Evolutionary conservation across 2,797 vertebrate genomes (phyloP), one percentile per base, ranked within the genome.

Genomic region (Sciaenops ocellatus): DNA sequence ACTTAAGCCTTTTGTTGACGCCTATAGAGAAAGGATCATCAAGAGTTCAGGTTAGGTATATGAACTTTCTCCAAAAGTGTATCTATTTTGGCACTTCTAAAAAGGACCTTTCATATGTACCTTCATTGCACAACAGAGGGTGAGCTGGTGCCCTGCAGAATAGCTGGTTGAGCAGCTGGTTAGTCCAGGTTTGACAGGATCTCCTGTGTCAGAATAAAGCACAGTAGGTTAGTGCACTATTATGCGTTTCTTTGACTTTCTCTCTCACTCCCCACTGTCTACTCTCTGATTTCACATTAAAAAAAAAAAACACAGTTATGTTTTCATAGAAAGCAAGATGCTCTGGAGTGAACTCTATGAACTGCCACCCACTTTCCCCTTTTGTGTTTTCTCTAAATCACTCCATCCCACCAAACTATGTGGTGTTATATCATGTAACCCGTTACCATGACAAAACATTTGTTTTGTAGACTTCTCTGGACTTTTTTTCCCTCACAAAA

Each of bases 311-410:
- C 62, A 77, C 73, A 41, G 34, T 22, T 26, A 30, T 85, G 83
- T 89, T 90, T 85, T 86, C 75, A 76, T 61, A 61, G 85, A 82
- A 87, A 84, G 64, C n/a, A 61, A 82, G 80, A 89, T 72, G 63
- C 51, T 77, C 63, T 57, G 22, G 57, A 62, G 28, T 78, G 69
- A 86, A 87, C 85, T 78, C 80, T n/a, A 46, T 71, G 72, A 86
- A 88, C 82, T 68, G 8, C 68, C 57, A 48, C 42, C 47, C 57
- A 63, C 73, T 55, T 50, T 65, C 57, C 20, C 47, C 64, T 46
- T 54, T 74, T 48, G 18, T 80, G 24, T 78, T 78, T 79, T 71
- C 65, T 73, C 73, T 76, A 24, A 65, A 71, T 82, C 20, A 52
- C 9, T 64, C 46, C 61, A 51, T 73, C 79, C n/a, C 74, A 70